Evolutionary conservation across 2,113 vertebrate species (phyloP).

Genomic region (Copsychus sechellarum): DNA sequence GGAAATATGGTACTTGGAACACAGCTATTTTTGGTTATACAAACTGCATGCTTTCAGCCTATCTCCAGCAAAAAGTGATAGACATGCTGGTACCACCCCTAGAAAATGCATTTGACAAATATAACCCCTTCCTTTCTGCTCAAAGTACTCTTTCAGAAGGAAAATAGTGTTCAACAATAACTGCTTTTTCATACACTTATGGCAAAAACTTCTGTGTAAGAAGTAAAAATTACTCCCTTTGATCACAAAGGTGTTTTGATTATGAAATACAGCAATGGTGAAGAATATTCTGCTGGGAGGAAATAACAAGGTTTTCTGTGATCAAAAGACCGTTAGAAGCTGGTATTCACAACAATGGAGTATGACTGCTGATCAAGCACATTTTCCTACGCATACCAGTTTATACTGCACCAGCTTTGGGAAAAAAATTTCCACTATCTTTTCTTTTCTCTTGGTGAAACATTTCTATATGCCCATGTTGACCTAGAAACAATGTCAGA

Average conservation of each 20-base stretch:
- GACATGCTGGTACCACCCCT: not conserved
- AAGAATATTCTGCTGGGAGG: not conserved
- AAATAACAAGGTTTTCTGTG: not conserved
- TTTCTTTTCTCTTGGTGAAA: not conserved
- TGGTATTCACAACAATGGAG: not conserved
- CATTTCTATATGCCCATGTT: not conserved
- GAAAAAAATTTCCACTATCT: not conserved
- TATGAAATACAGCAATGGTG: not conserved
- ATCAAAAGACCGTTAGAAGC: slow-evolving; percentile 12
- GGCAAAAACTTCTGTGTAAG: not conserved
- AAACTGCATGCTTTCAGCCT: not conserved
- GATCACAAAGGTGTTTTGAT: not conserved
- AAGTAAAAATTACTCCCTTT: not conserved
- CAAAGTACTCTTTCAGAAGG: not conserved
- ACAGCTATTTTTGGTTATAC: not conserved
- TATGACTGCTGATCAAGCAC: not conserved
- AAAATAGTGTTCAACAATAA: not conserved
- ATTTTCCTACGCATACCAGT: not conserved
- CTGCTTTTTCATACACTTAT: not conserved
- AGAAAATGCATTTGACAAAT: not conserved
- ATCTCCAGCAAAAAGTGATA: not conserved
- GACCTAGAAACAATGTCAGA: not conserved
- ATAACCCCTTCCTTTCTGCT: not conserved
- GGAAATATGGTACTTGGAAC: not conserved
- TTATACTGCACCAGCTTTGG: not conserved